phyloP scores from a whole-genome alignment of 2,797 vertebrate genomes.

The Brachyalestes nurse region DNA sequence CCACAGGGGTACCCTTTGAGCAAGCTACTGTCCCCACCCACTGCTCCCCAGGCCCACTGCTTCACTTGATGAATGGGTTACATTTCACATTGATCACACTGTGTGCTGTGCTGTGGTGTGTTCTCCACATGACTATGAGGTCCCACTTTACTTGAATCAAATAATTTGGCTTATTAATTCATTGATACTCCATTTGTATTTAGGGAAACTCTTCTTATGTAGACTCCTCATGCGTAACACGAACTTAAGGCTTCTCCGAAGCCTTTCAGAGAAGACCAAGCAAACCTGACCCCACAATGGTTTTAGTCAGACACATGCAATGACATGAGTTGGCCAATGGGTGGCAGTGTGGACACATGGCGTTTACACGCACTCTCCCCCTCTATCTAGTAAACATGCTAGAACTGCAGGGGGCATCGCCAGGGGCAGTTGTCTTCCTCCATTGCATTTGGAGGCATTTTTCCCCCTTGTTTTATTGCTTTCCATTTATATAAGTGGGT shows the following conservation, averaged over 20 bases:
- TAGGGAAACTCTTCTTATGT: too few species aligned
- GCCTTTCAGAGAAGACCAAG: background rate
- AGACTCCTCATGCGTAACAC: background rate
- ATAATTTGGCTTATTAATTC: too few species aligned
- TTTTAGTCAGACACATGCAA: background rate
- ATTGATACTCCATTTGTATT: too few species aligned
- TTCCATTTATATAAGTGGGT: constrained; percentile 73
- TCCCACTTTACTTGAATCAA: too few species aligned
- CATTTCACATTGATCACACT: too few species aligned
- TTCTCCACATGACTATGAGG: too few species aligned
- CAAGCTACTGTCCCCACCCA: too few species aligned
- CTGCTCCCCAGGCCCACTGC: too few species aligned
- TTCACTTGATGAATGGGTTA: too few species aligned
- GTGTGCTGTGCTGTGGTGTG: too few species aligned
- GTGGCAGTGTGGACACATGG: constrained; percentile 67
- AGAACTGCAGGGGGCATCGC: background rate
- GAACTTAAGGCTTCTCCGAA: background rate
- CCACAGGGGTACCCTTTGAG: too few species aligned
- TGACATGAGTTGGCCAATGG: constrained; percentile 60
- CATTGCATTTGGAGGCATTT: constrained; percentile 51
- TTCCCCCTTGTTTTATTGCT: constrained; percentile 37
- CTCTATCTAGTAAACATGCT: background rate
- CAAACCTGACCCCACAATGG: background rate
- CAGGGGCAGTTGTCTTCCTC: constrained; percentile 44
- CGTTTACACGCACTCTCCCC: background rate